Base-by-base conservation (phyloP, 1,140 invertebrate species). In the Lepidurus apus region DNA sequence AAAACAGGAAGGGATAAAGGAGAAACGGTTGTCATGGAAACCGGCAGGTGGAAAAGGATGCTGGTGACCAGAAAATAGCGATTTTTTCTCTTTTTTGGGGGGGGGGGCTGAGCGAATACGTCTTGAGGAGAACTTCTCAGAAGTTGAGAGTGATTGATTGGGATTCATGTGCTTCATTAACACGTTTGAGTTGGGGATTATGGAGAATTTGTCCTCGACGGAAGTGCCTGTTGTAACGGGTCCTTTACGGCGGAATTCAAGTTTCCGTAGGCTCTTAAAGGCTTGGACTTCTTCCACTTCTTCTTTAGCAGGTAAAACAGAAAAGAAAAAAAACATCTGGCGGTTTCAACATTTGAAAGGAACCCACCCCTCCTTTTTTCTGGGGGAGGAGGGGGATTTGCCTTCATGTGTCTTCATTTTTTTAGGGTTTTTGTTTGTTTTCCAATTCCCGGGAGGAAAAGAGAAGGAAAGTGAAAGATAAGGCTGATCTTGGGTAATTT, bases 231-330 rank as follows among this genome's bases (percentile, higher is more conserved):
- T 65, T 65, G 74, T 43, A 11, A 74, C 74, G n/a, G 43, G 73
- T 34, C 78, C 78, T 53, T 42, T 79, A 11, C 21, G 78, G 26
- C 73, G 78, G 42, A 79, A 79, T 44, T 79, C 78, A 24, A 79
- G 78, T 79, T 79, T 79, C 44, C 78, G 78, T 1, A 42, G 78
- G 24, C 78, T 79, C 26, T 75, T 79, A 45, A 79, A 79, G 75
- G 78, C 78, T 6, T 79, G 78, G 78, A 74, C 53, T 13, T 65
- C 53, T 9, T 65, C 53, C 6, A 65, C 53, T 65, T 65, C 53
- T 9, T 65, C 53, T 65, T 65, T 65, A 21, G 53, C 53, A 65
- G 53, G 53, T 65, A 65, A 65, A n/a, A 21, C 7, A 65, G 21
- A 21, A 7, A 9, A 7, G n/a, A n/a, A 1, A 65, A 21, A 65